Percentiles rank a stretch among this genome's conserved stretches.
Evolutionary conservation across 2,888 invertebrate species (phyloP).

Genomic region (Prosopocoilus inquinatus): DNA sequence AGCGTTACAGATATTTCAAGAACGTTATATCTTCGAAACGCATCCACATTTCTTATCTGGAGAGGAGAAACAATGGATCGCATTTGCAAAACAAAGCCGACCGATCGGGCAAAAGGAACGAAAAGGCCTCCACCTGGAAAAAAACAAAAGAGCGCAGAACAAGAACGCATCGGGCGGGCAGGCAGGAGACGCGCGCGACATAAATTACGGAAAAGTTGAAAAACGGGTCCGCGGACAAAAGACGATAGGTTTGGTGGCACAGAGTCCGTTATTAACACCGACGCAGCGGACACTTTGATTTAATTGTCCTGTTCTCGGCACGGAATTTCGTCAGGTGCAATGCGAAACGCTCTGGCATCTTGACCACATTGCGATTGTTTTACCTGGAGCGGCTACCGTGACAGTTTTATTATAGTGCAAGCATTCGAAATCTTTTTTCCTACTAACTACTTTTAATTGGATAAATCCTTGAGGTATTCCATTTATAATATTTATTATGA

Average conservation of each 20-base stretch:
- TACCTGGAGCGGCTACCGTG: constrained; percentile 30
- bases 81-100: constrained; percentile 34
- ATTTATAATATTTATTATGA: constrained; percentile 19
- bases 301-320: constrained; percentile 43
- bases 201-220: constrained; percentile 40
- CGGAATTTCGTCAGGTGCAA: constrained; percentile 45
- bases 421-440: constrained; percentile 28
- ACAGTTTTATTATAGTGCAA: constrained; percentile 36
- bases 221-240: constrained; percentile 29
- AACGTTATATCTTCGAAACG: constrained; percentile 28
- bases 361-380: constrained; percentile 29
- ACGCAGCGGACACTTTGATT: constrained; percentile 45
- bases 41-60: constrained; percentile 30
- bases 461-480: constrained; percentile 17
- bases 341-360: constrained; percentile 30
- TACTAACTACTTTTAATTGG: constrained; percentile 28
- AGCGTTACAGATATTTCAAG: constrained; percentile 20
- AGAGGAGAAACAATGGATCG: constrained; percentile 37
- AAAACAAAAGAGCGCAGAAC: constrained; percentile 19
- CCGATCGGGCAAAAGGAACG: constrained; percentile 25
- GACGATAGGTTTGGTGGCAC: constrained; percentile 37
- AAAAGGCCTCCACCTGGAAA: constrained; percentile 23
- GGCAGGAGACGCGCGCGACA: constrained; percentile 28
- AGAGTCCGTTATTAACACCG: constrained; percentile 40
- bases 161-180: constrained; percentile 23